phyloP scores from a whole-genome alignment of 2,113 vertebrate genomes.

The Ovis aries region ARS-UI_Ramb_v3.0 NC_056070.1:65547501-65548000 shows the following conservation, averaged over 20 bases:
- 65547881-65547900: neutral
- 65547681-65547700: neutral
- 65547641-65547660: neutral
- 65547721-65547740: neutral
- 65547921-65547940: neutral
- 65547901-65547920: neutral
- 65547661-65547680: neutral
- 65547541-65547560: neutral
- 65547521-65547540: neutral
- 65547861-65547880: neutral
- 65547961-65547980: neutral
- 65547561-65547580: neutral
- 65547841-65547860: neutral
- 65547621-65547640: neutral
- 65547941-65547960: neutral
- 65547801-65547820: neutral
- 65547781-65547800: neutral
- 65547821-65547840: neutral
- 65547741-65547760: neutral
- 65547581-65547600: neutral
- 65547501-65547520: neutral
- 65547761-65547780: neutral
- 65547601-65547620: neutral
- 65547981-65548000: neutral
- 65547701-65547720: neutral